Percentiles rank a stretch among this genome's conserved stretches.
These are phyloP conservation scores for Anoplius nigerrimus DNA, from an alignment of 2,888 invertebrate species.

Conservation along the genomic window DNA sequence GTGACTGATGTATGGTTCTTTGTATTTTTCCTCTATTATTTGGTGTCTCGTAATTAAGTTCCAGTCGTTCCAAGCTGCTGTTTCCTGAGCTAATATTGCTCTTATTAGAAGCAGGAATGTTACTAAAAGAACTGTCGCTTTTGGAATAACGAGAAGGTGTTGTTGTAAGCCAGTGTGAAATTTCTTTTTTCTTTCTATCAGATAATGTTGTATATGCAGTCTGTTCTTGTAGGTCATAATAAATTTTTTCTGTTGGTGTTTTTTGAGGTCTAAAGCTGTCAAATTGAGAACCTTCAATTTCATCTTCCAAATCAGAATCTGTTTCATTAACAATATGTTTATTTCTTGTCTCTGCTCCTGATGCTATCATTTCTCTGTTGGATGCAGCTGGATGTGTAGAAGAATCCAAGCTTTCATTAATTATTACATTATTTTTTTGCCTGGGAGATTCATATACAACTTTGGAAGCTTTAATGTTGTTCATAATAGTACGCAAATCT, in stretches of 20 bases:
- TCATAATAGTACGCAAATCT: slow-evolving; percentile 53
- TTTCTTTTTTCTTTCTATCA: slow-evolving; percentile 64
- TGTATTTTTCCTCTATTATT: slow-evolving; percentile 68
- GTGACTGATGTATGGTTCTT: slow-evolving; percentile 10
- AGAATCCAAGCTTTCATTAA: slow-evolving; percentile 36
- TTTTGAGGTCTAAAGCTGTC: not conserved
- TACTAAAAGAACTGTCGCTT: slow-evolving; percentile 61
- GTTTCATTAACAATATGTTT: slow-evolving; percentile 44
- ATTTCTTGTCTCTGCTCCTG: not conserved
- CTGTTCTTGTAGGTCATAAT: not conserved
- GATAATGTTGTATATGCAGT: slow-evolving; percentile 44
- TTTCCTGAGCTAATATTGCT: slow-evolving; percentile 66
- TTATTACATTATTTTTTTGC: slow-evolving; percentile 32
- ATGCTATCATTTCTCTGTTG: not conserved
- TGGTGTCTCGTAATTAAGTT: slow-evolving; percentile 70
- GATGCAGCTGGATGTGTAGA: slow-evolving; percentile 27
- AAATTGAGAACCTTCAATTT: slow-evolving; percentile 18
- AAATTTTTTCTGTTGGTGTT: not conserved
- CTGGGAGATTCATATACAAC: slow-evolving; percentile 50
- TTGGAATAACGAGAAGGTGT: slow-evolving; percentile 53
- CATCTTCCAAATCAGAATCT: slow-evolving; percentile 38
- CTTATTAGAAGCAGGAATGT: slow-evolving; percentile 56
- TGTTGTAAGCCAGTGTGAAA: slow-evolving; percentile 65
- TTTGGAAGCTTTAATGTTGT: slow-evolving; percentile 45
- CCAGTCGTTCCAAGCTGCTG: slow-evolving; percentile 71